Evolutionary conservation across 2,113 vertebrate species (phyloP).

Genomic region (Phylloscopus trochiloides): DNA sequence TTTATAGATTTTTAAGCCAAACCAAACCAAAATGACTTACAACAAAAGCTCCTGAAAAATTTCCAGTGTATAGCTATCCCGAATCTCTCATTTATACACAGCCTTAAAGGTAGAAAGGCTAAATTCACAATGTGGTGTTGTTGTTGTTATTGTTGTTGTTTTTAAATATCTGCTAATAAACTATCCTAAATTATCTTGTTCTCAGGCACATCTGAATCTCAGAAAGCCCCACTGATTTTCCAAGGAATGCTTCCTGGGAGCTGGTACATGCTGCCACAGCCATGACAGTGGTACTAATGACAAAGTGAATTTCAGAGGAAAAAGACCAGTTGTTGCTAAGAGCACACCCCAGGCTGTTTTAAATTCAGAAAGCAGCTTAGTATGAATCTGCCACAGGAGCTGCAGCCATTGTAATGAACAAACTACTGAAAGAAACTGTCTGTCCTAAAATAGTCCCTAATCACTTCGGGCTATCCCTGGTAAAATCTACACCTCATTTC

Average conservation of each 20-base stretch:
- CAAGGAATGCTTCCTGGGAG: background rate
- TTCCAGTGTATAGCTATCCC: background rate
- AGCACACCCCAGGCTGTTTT: background rate
- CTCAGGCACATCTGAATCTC: background rate
- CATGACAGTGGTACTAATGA: background rate
- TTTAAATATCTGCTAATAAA: background rate
- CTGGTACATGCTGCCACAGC: background rate
- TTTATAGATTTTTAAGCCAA: background rate
- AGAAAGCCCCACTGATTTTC: background rate
- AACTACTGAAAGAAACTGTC: background rate
- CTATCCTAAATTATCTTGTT: background rate
- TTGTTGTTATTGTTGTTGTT: too few species aligned
- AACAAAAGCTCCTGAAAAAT: background rate
- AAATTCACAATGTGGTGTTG: background rate
- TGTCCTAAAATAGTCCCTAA: background rate
- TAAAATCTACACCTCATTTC: background rate
- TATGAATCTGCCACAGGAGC: background rate
- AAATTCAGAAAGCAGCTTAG: background rate
- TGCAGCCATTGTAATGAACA: background rate
- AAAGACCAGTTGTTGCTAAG: fast-evolving
- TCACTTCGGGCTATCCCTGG: background rate
- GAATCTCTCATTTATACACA: background rate
- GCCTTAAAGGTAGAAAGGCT: background rate
- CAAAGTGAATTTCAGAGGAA: background rate
- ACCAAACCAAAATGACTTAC: background rate